Evolutionary conservation across 2,888 invertebrate species (phyloP).

Genomic region (Pterostichus niger): DNA sequence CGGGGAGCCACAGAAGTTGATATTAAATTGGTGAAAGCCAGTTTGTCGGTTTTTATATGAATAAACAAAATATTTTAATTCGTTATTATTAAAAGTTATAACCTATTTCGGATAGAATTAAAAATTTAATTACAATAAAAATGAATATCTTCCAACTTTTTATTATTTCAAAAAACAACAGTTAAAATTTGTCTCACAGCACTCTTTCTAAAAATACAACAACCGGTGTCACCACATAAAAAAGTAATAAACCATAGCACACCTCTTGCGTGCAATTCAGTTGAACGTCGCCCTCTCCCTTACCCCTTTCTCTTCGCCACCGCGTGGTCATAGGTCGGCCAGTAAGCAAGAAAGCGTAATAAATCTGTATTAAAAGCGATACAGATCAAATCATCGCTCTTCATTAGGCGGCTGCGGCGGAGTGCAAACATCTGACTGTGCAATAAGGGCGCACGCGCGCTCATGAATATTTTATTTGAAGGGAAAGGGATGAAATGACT

Average conservation of each 20-base stretch:
- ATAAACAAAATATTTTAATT: too few species aligned
- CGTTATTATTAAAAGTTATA: too few species aligned
- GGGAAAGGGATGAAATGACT: conserved; percentile 31
- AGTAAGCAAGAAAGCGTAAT: conserved; percentile 64
- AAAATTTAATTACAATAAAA: too few species aligned
- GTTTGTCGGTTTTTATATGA: too few species aligned
- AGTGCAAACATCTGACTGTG: conserved; percentile 70
- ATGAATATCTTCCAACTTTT: neutral
- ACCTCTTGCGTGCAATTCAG: conserved; percentile 6
- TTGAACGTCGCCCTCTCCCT: neutral
- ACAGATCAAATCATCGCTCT: conserved; percentile 76
- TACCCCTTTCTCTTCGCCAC: neutral
- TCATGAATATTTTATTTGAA: conserved; percentile 60
- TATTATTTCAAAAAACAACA: neutral
- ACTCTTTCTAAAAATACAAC: neutral
- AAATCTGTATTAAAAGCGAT: conserved; percentile 72
- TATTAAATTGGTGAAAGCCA: too few species aligned
- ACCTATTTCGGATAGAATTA: too few species aligned
- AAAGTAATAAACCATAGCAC: conserved; percentile 19
- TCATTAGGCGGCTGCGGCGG: conserved; percentile 72
- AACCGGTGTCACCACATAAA: neutral
- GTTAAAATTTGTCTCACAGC: neutral
- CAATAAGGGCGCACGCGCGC: conserved; percentile 72
- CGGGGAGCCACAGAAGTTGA: too few species aligned
- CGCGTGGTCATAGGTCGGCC: neutral